Base-by-base conservation (phyloP, 2,113 vertebrate species). In the Aldabrachelys gigantea region DNA sequence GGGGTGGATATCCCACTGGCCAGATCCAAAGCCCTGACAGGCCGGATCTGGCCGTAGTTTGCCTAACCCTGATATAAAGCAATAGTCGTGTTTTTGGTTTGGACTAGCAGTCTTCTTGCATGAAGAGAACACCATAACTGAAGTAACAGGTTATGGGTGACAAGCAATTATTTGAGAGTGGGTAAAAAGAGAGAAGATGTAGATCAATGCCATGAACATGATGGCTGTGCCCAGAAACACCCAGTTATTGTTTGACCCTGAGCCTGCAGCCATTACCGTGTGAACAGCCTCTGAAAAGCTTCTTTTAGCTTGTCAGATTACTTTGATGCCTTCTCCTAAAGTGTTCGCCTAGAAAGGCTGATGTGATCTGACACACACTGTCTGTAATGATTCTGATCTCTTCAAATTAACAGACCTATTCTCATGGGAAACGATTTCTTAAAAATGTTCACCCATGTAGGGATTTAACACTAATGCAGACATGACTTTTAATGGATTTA, bases 141-240 rank as follows among this genome's bases (percentile, higher is more conserved):
- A 17, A 35, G 62, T 35, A 31, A 69, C 17, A 69, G 7, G 7
- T 69, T 21, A 69, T n/a, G 65, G 65, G 16, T 65, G 62, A n/a
- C 31, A 8, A 21, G 8, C 65, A 69, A 69, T 69, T 21, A n/a
- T 11, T 62, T 47, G 78, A 89, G 0, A 50, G 80, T 44, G 44
- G 13, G 83, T 72, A 38, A n/a, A 50, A 62, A 69, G 22, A 8
- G 59, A 7, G n/a, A 8, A 52, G 56, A 27, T 4, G 35, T 47
- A 13, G 29, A 41, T 25, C 10, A 10, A 41, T 44, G 38, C 22
- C 38, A 44, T 50, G 47, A 53, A 31, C 29, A 24, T 25, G 8
- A 0, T 1, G 2, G 25, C 14, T 54, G 41, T 54, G 50, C 59
- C 59, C n/a, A 79, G 44, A 89, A 90, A 84, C n/a, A 6, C 0